Percentiles rank a stretch among this genome's conserved stretches.
Conservation (phyloP, 2,797 vertebrate genomes). For the Sebastes cheni region DNA sequence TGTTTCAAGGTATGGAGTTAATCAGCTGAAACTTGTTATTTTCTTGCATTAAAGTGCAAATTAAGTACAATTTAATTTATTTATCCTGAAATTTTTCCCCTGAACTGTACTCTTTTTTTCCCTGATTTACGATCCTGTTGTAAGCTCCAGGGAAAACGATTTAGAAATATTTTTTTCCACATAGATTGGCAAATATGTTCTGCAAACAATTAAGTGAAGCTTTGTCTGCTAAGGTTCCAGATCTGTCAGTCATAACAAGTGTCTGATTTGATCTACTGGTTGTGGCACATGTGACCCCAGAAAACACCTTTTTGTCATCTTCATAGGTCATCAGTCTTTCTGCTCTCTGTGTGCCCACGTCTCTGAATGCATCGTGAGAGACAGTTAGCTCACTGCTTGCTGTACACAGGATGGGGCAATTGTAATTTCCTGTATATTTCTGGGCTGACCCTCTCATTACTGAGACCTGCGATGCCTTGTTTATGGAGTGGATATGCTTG, state of each 20-base stretch:
- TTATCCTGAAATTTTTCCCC: neutral
- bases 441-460: constrained; percentile 61
- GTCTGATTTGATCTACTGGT: neutral
- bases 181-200: neutral
- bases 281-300: neutral
- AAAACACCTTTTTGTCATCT: neutral
- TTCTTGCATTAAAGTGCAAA: neutral
- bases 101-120: neutral
- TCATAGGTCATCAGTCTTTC: neutral
- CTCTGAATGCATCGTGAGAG: constrained; percentile 10
- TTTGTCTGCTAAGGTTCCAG: neutral
- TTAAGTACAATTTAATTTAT: neutral
- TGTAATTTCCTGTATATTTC: constrained; percentile 63
- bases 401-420: constrained; percentile 35
- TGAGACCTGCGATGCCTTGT: constrained; percentile 52
- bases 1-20: constrained; percentile 73
- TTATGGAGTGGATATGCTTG: constrained; percentile 58
- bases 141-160: neutral
- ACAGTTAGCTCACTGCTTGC: constrained; percentile 11
- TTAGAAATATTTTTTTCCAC: neutral
- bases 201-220: neutral
- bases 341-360: neutral
- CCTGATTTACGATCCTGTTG: neutral
- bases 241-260: neutral
- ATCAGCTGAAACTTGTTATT: neutral